Percentiles rank a stretch among this genome's conserved stretches.
phyloP scores from a whole-genome alignment of 2,113 vertebrate genomes.

The Chaetodon trifascialis region DNA sequence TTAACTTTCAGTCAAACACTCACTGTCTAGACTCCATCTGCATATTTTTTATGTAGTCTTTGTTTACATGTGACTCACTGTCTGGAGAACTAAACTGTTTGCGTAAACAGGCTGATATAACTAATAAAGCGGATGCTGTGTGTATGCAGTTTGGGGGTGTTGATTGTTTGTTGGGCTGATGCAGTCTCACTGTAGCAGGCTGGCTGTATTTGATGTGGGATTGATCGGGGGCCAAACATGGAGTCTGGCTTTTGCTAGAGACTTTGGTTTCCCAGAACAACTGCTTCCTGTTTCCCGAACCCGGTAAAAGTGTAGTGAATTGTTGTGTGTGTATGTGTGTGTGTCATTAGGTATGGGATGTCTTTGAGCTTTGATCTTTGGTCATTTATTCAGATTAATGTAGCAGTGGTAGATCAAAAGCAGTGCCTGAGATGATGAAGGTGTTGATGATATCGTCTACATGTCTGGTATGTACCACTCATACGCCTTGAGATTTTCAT shows the following conservation, averaged over 20 bases:
- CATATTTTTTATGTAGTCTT: constrained; percentile 42
- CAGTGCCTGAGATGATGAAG: background rate
- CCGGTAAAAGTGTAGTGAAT: constrained; percentile 62
- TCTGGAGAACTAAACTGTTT: constrained; percentile 54
- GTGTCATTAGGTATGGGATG: background rate
- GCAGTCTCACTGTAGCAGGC: constrained; percentile 52
- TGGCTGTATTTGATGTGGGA: constrained; percentile 80
- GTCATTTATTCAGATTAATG: constrained; percentile 13
- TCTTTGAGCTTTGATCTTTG: constrained; percentile 33
- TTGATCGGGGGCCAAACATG: constrained; percentile 72
- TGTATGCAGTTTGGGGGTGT: constrained; percentile 53
- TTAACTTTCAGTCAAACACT: constrained; percentile 47
- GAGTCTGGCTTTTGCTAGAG: constrained; percentile 65
- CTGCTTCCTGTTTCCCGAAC: constrained; percentile 69
- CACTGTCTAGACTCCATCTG: constrained; percentile 49
- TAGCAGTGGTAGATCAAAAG: background rate
- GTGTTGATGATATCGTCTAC: background rate
- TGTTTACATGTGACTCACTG: constrained; percentile 72
- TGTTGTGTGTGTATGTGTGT: background rate
- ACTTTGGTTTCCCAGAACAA: constrained; percentile 75
- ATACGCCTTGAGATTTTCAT: too few species aligned
- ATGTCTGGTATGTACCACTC: background rate
- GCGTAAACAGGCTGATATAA: constrained; percentile 60
- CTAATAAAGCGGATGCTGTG: constrained; percentile 63
- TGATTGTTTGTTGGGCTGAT: constrained; percentile 65